Percentiles rank a stretch among this genome's conserved stretches.
These are phyloP conservation scores for Rhynchotus rufescens DNA, from an alignment of 2,797 vertebrate species.

Conservation along the genomic window DNA sequence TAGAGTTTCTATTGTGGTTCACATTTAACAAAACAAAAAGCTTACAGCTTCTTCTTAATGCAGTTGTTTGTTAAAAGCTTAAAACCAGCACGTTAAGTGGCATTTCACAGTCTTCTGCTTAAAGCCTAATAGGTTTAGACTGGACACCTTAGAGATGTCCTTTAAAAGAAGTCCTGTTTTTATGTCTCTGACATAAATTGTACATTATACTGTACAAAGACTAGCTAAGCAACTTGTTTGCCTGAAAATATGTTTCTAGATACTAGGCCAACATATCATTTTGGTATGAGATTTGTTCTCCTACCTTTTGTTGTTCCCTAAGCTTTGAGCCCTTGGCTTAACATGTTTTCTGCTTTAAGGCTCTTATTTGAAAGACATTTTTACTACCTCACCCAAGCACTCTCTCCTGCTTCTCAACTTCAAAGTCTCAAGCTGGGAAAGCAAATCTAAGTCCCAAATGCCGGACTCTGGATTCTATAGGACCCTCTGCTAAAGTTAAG, in stretches of 20 bases:
- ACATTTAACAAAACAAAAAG: conserved; percentile 7
- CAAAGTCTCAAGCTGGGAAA: conserved; percentile 54
- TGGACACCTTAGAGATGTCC: neutral
- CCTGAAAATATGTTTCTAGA: conserved; percentile 12
- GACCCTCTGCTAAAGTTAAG: conserved; percentile 28
- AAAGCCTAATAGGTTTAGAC: conserved; percentile 26
- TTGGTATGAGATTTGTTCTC: conserved; percentile 18
- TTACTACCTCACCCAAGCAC: conserved; percentile 20
- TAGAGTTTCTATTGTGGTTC: neutral
- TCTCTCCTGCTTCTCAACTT: conserved; percentile 22
- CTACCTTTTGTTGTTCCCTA: neutral
- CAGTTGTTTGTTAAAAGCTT: neutral
- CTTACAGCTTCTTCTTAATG: neutral
- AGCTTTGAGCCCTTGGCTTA: conserved; percentile 10
- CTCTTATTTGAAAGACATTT: conserved; percentile 34
- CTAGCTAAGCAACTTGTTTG: conserved; percentile 2
- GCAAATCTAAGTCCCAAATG: conserved; percentile 35
- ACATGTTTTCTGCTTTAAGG: conserved; percentile 51
- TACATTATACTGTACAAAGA: neutral
- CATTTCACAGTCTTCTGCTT: conserved; percentile 25
- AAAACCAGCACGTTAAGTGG: neutral
- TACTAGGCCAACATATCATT: neutral
- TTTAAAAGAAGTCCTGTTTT: conserved; percentile 15
- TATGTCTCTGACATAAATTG: neutral
- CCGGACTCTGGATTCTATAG: conserved; percentile 23